phyloP scores from a whole-genome alignment of 1,140 invertebrate genomes.

The Metaphire vulgaris region DNA sequence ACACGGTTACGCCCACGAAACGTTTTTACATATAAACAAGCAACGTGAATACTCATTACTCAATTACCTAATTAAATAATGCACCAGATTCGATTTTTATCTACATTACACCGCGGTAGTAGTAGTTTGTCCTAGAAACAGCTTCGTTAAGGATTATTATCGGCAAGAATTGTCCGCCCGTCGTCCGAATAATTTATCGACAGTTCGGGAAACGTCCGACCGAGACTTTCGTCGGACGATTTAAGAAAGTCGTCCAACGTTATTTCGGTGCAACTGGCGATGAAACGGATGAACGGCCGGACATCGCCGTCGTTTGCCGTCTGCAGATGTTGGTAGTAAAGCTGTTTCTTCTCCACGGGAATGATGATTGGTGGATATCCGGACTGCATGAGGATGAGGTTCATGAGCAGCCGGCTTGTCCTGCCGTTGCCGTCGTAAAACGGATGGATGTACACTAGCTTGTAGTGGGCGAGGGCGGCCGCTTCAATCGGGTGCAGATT shows the following conservation, averaged over 20 bases:
- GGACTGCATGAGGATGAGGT: conserved; percentile 93
- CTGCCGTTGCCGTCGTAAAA: conserved; percentile 77
- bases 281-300: conserved; percentile 63
- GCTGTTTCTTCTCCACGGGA: conserved; percentile 73
- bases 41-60: no score
- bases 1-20: no score
- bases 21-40: no score
- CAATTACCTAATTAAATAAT: no score
- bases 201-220: conserved; percentile 3
- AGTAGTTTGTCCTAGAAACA: no score
- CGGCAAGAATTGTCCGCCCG: conserved; percentile 30
- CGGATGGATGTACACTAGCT: conserved; percentile 84
- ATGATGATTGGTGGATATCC: conserved; percentile 94
- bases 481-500: conserved; percentile 64
- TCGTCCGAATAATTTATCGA: conserved; percentile 23
- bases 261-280: conserved; percentile 85
- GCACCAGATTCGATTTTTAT: no score
- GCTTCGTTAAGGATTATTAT: conserved; percentile 11
- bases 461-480: conserved; percentile 90
- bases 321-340: conserved; percentile 75
- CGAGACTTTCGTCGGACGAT: conserved; percentile 15
- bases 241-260: conserved; percentile 77
- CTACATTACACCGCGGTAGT: no score
- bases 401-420: conserved; percentile 90
- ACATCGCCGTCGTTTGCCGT: conserved; percentile 80